A percentile compares a stretch with the other conserved stretches of the same genome.
Evolutionary conservation across 2,113 vertebrate species (phyloP).

Genomic region (Ameiurus melas): DNA sequence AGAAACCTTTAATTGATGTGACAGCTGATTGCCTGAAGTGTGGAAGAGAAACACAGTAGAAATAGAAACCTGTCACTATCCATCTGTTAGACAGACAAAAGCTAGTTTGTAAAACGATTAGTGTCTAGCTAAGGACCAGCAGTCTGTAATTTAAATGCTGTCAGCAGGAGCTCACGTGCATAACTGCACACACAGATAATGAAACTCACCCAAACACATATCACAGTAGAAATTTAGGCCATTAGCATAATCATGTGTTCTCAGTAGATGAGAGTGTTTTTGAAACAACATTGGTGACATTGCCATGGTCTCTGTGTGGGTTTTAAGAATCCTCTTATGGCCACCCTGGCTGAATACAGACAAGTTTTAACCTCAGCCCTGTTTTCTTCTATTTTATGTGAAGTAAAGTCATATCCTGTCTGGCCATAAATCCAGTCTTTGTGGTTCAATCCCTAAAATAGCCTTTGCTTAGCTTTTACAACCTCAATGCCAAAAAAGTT

Average conservation of each 20-base stretch:
- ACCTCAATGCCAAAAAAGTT: too few species aligned
- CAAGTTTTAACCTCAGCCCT: neutral
- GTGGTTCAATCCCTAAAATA: neutral
- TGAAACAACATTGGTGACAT: neutral
- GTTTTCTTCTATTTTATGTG: neutral
- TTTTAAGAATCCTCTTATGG: neutral
- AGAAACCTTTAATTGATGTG: conserved; percentile 24
- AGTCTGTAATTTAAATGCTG: conserved; percentile 24
- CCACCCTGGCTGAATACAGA: neutral
- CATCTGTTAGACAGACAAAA: conserved; percentile 23
- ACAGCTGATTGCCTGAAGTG: conserved; percentile 24
- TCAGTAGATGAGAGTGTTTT: neutral
- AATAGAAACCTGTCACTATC: conserved; percentile 34
- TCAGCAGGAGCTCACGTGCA: neutral
- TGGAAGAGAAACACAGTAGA: conserved; percentile 5
- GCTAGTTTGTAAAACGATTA: conserved; percentile 38
- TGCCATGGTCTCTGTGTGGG: neutral
- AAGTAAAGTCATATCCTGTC: neutral
- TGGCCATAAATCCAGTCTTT: neutral
- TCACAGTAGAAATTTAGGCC: neutral
- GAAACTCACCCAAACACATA: neutral
- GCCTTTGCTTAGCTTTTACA: neutral
- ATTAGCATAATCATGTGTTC: neutral
- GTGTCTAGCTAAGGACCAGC: conserved; percentile 23
- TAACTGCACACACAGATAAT: neutral